These are phyloP conservation scores for Rhinoraja longicauda DNA, from an alignment of 2,797 vertebrate species.

Conservation along the genomic window DNA sequence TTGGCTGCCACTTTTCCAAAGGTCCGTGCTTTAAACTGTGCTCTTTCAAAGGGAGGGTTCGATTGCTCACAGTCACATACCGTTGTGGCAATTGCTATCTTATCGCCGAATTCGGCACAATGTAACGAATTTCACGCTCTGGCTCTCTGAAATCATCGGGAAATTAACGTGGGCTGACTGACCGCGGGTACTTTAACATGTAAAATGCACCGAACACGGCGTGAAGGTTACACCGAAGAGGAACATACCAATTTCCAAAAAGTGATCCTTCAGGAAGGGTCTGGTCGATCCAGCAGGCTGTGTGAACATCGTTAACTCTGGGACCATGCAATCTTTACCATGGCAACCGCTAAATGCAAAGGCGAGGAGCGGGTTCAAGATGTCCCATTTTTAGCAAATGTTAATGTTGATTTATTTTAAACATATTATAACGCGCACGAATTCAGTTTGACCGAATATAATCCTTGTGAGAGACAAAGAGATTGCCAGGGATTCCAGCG, in stretches of 20 bases:
- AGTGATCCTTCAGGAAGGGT: background rate
- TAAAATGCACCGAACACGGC: background rate
- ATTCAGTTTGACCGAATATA: background rate
- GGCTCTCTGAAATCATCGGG: background rate
- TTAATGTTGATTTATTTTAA: background rate
- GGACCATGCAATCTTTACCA: slow-evolving; percentile 9
- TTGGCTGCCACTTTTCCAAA: background rate
- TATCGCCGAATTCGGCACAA: background rate
- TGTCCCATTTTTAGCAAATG: slow-evolving; percentile 1
- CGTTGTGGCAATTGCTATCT: background rate
- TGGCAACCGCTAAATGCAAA: slow-evolving; percentile 26
- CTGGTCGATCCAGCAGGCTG: background rate
- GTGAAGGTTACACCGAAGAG: background rate
- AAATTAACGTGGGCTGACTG: background rate
- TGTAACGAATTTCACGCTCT: background rate
- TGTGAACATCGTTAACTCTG: background rate
- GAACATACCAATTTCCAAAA: slow-evolving; percentile 1
- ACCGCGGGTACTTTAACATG: background rate
- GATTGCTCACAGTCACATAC: background rate
- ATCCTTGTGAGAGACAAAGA: too few relatives aligned
- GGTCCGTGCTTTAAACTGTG: background rate
- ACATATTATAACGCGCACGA: background rate
- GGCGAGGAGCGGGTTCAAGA: background rate
- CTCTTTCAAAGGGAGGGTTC: background rate
- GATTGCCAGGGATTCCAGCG: background rate